Base-by-base conservation (phyloP, 2,797 vertebrate genomes). In the Micrastur ruficollis region DNA sequence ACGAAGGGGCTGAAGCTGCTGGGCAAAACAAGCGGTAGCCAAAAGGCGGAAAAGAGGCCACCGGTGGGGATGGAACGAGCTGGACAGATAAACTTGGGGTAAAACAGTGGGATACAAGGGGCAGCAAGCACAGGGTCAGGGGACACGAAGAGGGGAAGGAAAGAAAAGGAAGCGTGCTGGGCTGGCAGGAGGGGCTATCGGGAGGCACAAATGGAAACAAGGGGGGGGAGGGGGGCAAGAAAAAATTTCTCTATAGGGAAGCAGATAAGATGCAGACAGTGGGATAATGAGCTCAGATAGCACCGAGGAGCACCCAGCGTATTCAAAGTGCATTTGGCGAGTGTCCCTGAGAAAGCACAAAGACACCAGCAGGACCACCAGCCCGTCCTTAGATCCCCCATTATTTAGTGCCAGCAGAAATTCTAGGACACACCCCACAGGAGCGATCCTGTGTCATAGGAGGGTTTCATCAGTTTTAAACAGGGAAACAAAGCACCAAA, bases 21-120 rank as follows among this genome's bases (percentile, higher is more conserved):
- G 26, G 49, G 31, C 8, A 53, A 66, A 53, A 36, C 6, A 25
- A 31, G 19, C 71, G 4, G 20, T 3, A 14, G 4, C 19, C 16
- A 19, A 62, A 81, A 36, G 14, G 14, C 9, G 56, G 42, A 36
- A 74, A 12, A 74, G 26, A 46, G 17, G 4, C 16, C 25, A 32
- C 14, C 11, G 26, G 3, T 2, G 6, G 31, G 2, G 8, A 42
- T 14, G 6, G 2, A 2, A 4, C 0, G 20, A 81, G 14, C 21
- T 67, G 16, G 23, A n/a, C 15, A 40, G 25, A 18, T 2, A 23
- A 66, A 16, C 47, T 40, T 40, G 11, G 25, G 42, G 27, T 12
- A 34, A 58, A 44, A 23, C 2, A 42, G 17, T 6, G 18, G 17
- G 19, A 20, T 53, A 38, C 3, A 16, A 71, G 18, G 17, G 4